Percentiles rank a stretch among this genome's conserved stretches.
Conservation (phyloP, 2,113 vertebrate genomes). For the Cepphus grylle region DNA sequence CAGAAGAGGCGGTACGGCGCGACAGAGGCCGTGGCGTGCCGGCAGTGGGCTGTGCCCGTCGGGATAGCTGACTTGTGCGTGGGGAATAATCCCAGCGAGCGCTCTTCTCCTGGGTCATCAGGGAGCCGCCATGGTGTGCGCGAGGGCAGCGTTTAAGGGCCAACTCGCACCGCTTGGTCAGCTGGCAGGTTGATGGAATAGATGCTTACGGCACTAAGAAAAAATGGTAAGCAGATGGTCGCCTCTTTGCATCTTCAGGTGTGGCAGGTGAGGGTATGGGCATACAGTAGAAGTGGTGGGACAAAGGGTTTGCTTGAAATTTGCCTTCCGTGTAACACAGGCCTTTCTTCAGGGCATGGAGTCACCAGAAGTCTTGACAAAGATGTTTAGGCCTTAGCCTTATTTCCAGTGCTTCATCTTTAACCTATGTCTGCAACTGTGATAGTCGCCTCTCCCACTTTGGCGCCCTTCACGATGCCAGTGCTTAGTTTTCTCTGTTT, state of each 20-base stretch:
- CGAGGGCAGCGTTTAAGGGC: neutral
- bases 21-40: fast-evolving
- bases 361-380: neutral
- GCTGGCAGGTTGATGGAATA: neutral
- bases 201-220: neutral
- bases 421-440: neutral
- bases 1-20: neutral
- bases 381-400: neutral
- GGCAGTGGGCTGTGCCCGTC: no score
- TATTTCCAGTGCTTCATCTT: neutral
- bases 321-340: fast-evolving
- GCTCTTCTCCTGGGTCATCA: fast-evolving
- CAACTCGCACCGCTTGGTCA: neutral
- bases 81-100: neutral
- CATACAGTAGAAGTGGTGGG: neutral
- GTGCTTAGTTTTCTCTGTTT: neutral
- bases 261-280: neutral
- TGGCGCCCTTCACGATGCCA: fast-evolving
- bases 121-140: fast-evolving
- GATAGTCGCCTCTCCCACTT: neutral
- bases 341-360: no score
- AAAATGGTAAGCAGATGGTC: no score
- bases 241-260: no score
- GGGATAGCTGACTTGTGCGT: fast-evolving
- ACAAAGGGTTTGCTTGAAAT: neutral